A percentile compares a stretch with the other conserved stretches of the same genome.
Evolutionary conservation across 1,140 invertebrate species (phyloP).

Genomic region (Sinella curviseta): DNA sequence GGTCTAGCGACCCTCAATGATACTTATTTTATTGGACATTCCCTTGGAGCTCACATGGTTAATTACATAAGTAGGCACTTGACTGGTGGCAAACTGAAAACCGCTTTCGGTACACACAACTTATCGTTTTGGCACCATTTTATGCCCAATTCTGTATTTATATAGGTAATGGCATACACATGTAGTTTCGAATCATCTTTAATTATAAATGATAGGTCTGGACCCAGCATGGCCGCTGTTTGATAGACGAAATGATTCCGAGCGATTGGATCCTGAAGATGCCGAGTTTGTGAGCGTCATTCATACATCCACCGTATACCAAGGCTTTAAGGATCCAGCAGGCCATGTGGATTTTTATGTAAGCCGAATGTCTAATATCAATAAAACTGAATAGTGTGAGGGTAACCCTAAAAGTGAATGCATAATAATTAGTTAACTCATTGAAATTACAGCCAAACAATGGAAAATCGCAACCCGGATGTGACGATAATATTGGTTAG

Average conservation of each 20-base stretch:
- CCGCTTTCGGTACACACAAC: neutral
- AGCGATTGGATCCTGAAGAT: constrained; percentile 60
- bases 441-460: too few species aligned
- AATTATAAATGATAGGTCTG: neutral
- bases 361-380: too few species aligned
- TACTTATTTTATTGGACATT: constrained; percentile 69
- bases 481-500: too few species aligned
- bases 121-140: neutral
- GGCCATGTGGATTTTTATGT: constrained; percentile 66
- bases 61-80: neutral
- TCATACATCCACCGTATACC: constrained; percentile 61
- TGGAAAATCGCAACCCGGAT: too few species aligned
- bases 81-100: neutral
- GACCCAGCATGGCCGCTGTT: constrained; percentile 40
- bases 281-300: constrained; percentile 68
- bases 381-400: too few species aligned
- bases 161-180: neutral
- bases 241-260: constrained; percentile 24
- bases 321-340: constrained; percentile 55
- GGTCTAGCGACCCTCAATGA: constrained; percentile 50
- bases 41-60: constrained; percentile 67
- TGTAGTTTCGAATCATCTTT: neutral
- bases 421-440: too few species aligned
- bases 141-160: neutral
- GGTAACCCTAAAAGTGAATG: too few species aligned